A percentile compares a stretch with the other conserved stretches of the same genome.
These are phyloP conservation scores for Athrips mouffetella DNA, from an alignment of 2,888 invertebrate species.

Conservation along the genomic window DNA sequence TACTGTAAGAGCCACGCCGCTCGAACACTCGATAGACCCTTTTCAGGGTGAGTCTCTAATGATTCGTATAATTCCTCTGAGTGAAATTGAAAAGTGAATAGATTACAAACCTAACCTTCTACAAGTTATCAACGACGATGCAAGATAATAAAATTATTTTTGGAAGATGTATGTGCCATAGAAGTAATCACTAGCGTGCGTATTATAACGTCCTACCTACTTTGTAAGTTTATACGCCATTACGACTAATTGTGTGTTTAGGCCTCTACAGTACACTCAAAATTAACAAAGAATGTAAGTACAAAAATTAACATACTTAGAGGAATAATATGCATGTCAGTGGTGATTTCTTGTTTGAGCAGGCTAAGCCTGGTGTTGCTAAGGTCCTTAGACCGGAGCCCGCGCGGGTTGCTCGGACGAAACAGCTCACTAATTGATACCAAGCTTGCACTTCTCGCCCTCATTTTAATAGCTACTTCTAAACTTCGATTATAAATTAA, in stretches of 20 bases:
- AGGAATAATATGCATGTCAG: conserved; percentile 73
- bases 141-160: too few species aligned
- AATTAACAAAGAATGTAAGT: not conserved
- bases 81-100: too few species aligned
- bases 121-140: too few species aligned
- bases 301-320: conserved; percentile 46
- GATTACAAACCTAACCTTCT: too few species aligned
- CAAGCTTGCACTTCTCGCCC: conserved; percentile 38
- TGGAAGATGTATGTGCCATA: too few species aligned
- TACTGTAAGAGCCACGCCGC: conserved; percentile 77
- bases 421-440: conserved; percentile 63
- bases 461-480: conserved; percentile 31
- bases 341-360: conserved; percentile 78
- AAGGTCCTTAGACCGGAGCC: conserved; percentile 50
- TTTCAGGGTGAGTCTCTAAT: conserved; percentile 51
- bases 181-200: too few species aligned
- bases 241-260: too few species aligned
- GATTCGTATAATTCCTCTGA: conserved; percentile 50
- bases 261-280: not conserved
- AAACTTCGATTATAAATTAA: too few species aligned
- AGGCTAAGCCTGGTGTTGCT: conserved; percentile 72
- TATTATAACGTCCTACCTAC: too few species aligned
- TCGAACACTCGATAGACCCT: conserved; percentile 79
- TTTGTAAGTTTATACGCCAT: too few species aligned
- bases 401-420: conserved; percentile 57